phyloP scores from a whole-genome alignment of 2,888 invertebrate species.

The Icerya purchasi region DNA sequence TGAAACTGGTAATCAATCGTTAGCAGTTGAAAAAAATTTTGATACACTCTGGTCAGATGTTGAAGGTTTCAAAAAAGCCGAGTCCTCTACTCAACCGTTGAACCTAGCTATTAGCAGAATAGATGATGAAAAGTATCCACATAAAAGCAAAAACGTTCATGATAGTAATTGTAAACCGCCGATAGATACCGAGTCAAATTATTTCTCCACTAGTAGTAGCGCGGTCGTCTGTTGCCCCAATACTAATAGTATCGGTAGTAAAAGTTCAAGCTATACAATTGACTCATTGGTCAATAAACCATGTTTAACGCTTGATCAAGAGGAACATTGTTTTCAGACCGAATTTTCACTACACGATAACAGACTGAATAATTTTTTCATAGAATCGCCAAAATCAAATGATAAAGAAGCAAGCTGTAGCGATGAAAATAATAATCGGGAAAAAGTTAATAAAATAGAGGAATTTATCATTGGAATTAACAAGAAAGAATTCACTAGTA shows the following conservation, averaged over 20 bases:
- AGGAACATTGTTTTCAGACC: not conserved
- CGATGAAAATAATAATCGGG: not conserved
- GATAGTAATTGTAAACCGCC: too few species aligned
- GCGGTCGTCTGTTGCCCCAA: too few species aligned
- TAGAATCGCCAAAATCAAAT: not conserved
- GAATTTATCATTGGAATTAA: too few species aligned
- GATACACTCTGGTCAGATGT: not conserved
- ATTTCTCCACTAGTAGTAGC: too few species aligned
- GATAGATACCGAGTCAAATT: too few species aligned
- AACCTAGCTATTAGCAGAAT: not conserved
- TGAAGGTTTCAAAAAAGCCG: not conserved
- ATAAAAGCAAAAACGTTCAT: too few species aligned
- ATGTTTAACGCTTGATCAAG: not conserved
- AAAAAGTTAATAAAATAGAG: too few species aligned
- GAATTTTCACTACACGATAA: not conserved
- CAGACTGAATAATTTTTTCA: not conserved
- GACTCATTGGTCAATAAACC: not conserved
- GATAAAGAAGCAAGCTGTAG: not conserved
- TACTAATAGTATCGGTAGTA: too few species aligned
- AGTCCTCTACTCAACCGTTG: not conserved
- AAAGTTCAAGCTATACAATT: not conserved
- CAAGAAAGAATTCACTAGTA: too few species aligned
- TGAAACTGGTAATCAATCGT: not conserved
- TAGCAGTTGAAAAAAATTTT: not conserved
- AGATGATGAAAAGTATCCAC: too few species aligned